Conservation (phyloP, 2,797 vertebrate genomes). For the Ctenopoma kingsleyae region DNA sequence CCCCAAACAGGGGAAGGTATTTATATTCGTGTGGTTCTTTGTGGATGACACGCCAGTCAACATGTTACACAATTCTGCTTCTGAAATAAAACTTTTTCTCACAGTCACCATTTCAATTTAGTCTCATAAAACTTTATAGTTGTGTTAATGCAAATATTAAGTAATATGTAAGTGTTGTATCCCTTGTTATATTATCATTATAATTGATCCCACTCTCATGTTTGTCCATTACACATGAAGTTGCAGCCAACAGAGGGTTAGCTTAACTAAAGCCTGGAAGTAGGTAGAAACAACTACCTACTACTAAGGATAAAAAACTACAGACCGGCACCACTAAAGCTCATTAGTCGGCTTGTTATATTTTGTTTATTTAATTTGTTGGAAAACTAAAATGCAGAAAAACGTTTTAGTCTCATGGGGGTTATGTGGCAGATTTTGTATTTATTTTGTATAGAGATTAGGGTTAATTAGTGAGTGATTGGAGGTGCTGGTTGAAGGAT, state of each 20-base stretch:
- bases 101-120: conserved; percentile 3
- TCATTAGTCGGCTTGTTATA: no score
- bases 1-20: conserved; percentile 26
- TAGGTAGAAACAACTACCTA: no score
- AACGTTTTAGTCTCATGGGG: no score
- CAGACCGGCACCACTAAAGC: no score
- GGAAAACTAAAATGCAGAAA: no score
- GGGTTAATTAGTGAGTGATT: no score
- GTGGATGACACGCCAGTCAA: conserved; percentile 15
- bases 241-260: neutral
- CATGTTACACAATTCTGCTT: conserved; percentile 25
- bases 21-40: conserved; percentile 46
- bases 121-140: conserved; percentile 17
- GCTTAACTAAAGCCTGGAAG: neutral
- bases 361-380: no score
- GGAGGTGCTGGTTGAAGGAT: no score
- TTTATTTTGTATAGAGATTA: no score
- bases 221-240: neutral
- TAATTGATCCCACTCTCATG: neutral
- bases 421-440: no score
- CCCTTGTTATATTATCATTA: no score
- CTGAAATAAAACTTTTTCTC: conserved; percentile 16
- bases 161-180: neutral
- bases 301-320: no score
- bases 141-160: conserved; percentile 5